Percentiles rank a stretch among this genome's conserved stretches.
Evolutionary conservation across 2,797 vertebrate species (phyloP).

Genomic region (Propithecus perrieri): DNA sequence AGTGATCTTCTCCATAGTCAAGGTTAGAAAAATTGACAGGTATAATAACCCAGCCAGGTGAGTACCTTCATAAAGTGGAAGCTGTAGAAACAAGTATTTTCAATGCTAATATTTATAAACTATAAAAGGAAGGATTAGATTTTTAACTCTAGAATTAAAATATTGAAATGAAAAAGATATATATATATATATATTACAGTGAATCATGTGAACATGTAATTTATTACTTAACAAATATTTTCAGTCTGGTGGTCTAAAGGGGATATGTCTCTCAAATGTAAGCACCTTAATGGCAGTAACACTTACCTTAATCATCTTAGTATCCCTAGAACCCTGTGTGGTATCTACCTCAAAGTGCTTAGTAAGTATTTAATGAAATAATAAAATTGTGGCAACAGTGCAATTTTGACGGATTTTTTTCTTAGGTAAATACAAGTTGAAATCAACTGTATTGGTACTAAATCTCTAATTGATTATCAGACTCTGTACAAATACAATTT

Average conservation of each 20-base stretch:
- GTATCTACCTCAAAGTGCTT: neutral
- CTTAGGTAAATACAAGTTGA: neutral
- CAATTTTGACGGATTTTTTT: neutral
- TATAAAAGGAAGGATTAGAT: conserved; percentile 25
- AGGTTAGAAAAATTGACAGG: neutral
- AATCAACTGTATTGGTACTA: neutral
- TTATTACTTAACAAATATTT: conserved; percentile 19
- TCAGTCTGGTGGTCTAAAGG: neutral
- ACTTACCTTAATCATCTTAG: neutral
- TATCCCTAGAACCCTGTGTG: neutral
- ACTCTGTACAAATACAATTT: neutral
- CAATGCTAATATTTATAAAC: conserved; percentile 24
- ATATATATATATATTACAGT: neutral
- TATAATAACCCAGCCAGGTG: neutral
- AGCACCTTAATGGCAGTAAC: neutral
- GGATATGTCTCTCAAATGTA: neutral
- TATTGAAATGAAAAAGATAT: neutral
- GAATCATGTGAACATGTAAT: neutral
- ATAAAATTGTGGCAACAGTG: neutral
- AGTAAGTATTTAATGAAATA: neutral
- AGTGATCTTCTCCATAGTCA: neutral
- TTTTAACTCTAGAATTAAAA: neutral
- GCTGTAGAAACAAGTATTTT: neutral
- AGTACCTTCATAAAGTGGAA: neutral
- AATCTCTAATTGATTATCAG: neutral